Base-by-base conservation (phyloP, 2,888 invertebrate species). In the Caenorhabditis doughertyi region DNA sequence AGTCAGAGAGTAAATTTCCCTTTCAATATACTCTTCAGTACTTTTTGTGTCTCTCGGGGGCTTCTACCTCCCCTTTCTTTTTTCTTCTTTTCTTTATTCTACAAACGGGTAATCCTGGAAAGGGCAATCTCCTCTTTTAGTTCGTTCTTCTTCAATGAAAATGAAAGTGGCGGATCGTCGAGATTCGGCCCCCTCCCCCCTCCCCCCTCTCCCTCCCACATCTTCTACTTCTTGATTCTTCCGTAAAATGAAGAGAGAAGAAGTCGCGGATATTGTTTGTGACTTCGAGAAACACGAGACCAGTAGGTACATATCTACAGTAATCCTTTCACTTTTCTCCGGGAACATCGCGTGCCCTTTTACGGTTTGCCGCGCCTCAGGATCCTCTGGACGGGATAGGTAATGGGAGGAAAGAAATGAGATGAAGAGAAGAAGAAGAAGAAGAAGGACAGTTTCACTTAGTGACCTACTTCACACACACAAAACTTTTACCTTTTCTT, bases 241-340 rank as follows among this genome's bases (percentile, higher is more conserved):
- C 65, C 65, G 65, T 32, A 49, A n/a, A 32, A 47, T 47, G 42
- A 60, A 35, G 60, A 60, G n/a, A 25, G 60, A 64, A 62, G 73
- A 73, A 73, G 73, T 62, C 47, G 60, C 49, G 68, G 58, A 76
- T 76, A 68, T 76, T 79, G 79, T 71, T 71, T 71, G 79, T 71
- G 71, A 70, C 79, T 71, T 79, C 71, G 79, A 65, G 71, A 65
- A 70, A 70, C 77, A 70, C 77, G 77, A 79, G 77, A 79, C 77
- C 70, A 79, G 77, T 79, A 76, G 76, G 76, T 67, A 56, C 67
- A 74, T 56, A 72, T 70, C 70, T 81, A 74, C 80, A 81, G 80
- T 81, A 81, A 60, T 68, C 80, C 80, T 81, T 81, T 81, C 80
- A 74, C 80, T 81, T 79, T 81, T 68, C 64, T 56, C 73, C 65